Conservation (phyloP, 2,797 vertebrate species). For the Novumbra hubbsi region DNA sequence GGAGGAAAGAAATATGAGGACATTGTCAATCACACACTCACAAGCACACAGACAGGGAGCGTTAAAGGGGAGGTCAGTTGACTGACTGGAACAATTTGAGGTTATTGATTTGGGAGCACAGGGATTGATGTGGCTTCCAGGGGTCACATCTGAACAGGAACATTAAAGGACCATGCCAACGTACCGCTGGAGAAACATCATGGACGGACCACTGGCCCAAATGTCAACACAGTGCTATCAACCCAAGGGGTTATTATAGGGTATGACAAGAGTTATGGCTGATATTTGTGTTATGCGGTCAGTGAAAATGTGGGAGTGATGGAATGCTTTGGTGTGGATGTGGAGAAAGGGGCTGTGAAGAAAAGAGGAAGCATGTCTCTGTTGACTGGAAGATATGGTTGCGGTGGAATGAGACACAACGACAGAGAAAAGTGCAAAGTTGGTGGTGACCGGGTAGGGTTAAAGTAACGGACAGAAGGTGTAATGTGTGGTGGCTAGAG, state of each 20-base stretch:
- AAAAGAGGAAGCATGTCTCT: not conserved
- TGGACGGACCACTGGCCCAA: not conserved
- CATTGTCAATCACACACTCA: slow-evolving; percentile 62
- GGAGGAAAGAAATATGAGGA: slow-evolving; percentile 35
- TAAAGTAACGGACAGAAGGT: not conserved
- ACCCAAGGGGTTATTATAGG: not conserved
- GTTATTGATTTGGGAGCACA: slow-evolving; percentile 48
- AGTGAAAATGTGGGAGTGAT: not conserved
- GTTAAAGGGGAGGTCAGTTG: slow-evolving; percentile 15
- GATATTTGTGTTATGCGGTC: not conserved
- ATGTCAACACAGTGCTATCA: not conserved
- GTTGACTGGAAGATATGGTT: not conserved
- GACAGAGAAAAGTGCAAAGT: not conserved
- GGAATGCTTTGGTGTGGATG: not conserved
- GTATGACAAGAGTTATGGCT: not conserved
- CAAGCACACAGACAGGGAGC: not conserved
- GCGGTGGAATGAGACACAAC: not conserved
- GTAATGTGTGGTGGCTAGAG: not conserved
- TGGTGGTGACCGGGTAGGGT: not conserved
- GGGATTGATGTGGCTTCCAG: slow-evolving; percentile 46
- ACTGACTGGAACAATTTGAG: slow-evolving; percentile 30
- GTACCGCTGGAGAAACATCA: not conserved
- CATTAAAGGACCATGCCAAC: slow-evolving; percentile 12
- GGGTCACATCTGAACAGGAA: slow-evolving; percentile 46
- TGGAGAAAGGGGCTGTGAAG: not conserved